These are phyloP conservation scores for Spisula solida DNA, from an alignment of 2,888 invertebrate species.

Conservation along the genomic window DNA sequence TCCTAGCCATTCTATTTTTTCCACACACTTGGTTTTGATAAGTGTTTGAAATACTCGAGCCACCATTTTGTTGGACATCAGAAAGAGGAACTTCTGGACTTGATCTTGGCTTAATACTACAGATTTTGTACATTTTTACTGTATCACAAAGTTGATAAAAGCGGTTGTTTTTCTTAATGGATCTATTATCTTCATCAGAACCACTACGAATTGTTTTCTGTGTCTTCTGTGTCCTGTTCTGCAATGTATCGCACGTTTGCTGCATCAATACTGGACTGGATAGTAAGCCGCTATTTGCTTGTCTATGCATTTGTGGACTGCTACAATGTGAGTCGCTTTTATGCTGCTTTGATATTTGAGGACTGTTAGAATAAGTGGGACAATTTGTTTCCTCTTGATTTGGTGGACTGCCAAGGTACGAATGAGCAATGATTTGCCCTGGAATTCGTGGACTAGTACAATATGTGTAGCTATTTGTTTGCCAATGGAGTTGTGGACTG, in stretches of 20 bases:
- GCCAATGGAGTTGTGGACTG: background rate
- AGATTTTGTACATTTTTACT: background rate
- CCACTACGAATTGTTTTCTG: background rate
- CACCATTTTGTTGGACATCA: background rate
- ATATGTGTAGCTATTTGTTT: background rate
- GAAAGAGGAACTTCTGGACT: background rate
- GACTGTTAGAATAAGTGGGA: background rate
- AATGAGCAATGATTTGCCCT: no score
- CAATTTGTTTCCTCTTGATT: background rate
- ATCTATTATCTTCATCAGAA: background rate
- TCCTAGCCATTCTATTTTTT: background rate
- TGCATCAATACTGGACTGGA: background rate
- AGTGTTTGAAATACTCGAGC: background rate
- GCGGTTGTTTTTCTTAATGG: background rate
- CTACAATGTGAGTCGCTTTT: background rate
- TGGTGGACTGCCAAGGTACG: no score
- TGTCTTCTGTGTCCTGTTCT: background rate
- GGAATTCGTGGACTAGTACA: no score
- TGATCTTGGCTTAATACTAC: background rate
- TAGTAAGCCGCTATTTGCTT: background rate
- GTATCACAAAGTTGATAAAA: background rate
- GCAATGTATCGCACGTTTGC: background rate
- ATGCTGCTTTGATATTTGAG: background rate
- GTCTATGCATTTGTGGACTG: background rate
- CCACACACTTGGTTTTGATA: background rate